Base-by-base conservation (phyloP, 2,113 vertebrate species). In the Larimichthys polyactis region DNA sequence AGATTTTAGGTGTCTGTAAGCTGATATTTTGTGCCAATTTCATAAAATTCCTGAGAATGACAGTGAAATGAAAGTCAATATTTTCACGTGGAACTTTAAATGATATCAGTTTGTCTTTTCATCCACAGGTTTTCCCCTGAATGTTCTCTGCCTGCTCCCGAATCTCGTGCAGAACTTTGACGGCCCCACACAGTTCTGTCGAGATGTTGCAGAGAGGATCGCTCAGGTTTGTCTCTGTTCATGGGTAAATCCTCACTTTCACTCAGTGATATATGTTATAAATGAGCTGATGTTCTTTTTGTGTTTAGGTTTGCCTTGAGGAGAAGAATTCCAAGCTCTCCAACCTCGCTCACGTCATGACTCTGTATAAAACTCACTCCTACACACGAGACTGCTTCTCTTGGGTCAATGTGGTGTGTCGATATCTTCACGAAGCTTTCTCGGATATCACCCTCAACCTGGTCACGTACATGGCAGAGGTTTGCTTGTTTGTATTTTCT, bases 271-370 rank as follows among this genome's bases (percentile, higher is more conserved):
- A 11, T 3, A 19, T 52, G 10, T 58, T 43, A 51, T 7, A 40
- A 40, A 40, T 40, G 9, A 46, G 60, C 49, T 36, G 12, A 54
- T 54, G 12, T 2, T 5, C 4, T 58, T 59, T 55, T 46, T 65
- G 17, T 75, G 10, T 40, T 19, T 0, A 99, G 98, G 97, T 99
- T 62, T 99, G 98, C 90, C 90, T 99, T 59, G 97, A 98, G 92
- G 98, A 99, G 90, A 99, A 97, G 91, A 99, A 98, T 54, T 91
- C 96, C 46, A 99, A 99, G 83, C 95, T 99, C 8, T 97, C 98
- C 75, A 98, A 99, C 88, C 95, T 99, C 20, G 97, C 98, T 24
- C 98, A 99, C 12, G 98, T 99, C 64, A 99, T 99, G 98, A 98
- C 97, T 51, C 95, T 99, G 73, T 99, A 99, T 80, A 99, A 98